Conservation (phyloP, 2,888 invertebrate species). For the Cryptocephalus primarius region DNA sequence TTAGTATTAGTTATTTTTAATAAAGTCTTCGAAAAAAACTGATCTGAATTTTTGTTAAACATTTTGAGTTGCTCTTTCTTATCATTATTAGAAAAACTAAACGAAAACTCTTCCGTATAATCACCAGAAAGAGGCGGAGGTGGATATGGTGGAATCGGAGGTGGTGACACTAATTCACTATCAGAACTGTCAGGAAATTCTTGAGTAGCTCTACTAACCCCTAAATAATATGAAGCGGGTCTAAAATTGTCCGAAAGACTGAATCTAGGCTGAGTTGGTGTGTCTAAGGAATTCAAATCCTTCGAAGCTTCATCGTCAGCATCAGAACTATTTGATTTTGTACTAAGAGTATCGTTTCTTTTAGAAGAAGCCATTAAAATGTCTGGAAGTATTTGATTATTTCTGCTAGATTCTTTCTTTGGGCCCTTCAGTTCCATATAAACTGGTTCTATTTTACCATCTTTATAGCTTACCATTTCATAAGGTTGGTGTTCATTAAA, state of each 20-base stretch:
- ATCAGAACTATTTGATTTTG: conserved; percentile 63
- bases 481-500: conserved; percentile 49
- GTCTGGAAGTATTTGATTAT: conserved; percentile 46
- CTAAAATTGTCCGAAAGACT: conserved; percentile 81
- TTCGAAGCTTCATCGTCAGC: conserved; percentile 75
- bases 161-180: conserved; percentile 67
- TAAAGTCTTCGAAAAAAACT: conserved; percentile 11
- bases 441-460: conserved; percentile 63
- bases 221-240: conserved; percentile 78
- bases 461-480: conserved; percentile 56
- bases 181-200: conserved; percentile 72
- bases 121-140: conserved; percentile 64
- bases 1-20: conserved; percentile 10
- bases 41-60: conserved; percentile 19
- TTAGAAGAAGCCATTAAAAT: conserved; percentile 45
- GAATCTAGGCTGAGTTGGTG: conserved; percentile 63
- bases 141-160: conserved; percentile 65
- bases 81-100: conserved; percentile 4
- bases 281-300: conserved; percentile 55
- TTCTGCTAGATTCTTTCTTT: conserved; percentile 14
- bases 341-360: conserved; percentile 27
- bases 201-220: conserved; percentile 52
- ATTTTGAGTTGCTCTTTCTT: conserved; percentile 14
- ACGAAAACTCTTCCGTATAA: conserved; percentile 8
- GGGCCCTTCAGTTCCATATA: conserved; percentile 65